Conservation (phyloP, 2,888 invertebrate species). For the Leucophora obtusa region DNA sequence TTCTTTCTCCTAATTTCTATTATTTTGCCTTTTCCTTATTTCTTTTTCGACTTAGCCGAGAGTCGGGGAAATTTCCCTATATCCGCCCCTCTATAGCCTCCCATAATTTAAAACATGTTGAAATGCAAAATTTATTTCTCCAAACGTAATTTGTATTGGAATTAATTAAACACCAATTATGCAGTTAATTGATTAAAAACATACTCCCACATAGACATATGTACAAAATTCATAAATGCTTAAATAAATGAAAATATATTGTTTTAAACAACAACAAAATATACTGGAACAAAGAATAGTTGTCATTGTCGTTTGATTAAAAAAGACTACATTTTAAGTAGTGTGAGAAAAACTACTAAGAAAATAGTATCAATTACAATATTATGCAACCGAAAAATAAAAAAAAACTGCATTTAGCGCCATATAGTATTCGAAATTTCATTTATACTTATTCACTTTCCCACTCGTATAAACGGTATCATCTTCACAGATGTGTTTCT, state of each 20-base stretch:
- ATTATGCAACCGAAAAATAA: slow-evolving; percentile 40
- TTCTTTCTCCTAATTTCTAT: no score
- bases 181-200: slow-evolving; percentile 13
- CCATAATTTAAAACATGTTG: no score
- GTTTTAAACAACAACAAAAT: neutral
- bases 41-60: no score
- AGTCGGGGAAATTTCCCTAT: no score
- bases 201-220: slow-evolving; percentile 15
- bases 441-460: slow-evolving; percentile 1
- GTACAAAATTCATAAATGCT: slow-evolving; percentile 22
- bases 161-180: slow-evolving; percentile 19
- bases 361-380: slow-evolving; percentile 33
- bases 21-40: no score
- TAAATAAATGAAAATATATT: slow-evolving; percentile 47
- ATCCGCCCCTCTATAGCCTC: no score
- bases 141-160: neutral
- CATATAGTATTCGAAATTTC: neutral
- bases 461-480: slow-evolving; percentile 11
- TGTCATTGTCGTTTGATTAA: slow-evolving; percentile 33
- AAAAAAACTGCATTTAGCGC: slow-evolving; percentile 36
- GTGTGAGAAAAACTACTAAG: slow-evolving; percentile 48
- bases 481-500: neutral
- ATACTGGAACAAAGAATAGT: neutral
- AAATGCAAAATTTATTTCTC: no score
- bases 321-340: slow-evolving; percentile 40